A percentile compares a stretch with the other conserved stretches of the same genome.
These are phyloP conservation scores for Chrysolina haemoptera DNA, from an alignment of 2,888 invertebrate species.

Conservation along the genomic window DNA sequence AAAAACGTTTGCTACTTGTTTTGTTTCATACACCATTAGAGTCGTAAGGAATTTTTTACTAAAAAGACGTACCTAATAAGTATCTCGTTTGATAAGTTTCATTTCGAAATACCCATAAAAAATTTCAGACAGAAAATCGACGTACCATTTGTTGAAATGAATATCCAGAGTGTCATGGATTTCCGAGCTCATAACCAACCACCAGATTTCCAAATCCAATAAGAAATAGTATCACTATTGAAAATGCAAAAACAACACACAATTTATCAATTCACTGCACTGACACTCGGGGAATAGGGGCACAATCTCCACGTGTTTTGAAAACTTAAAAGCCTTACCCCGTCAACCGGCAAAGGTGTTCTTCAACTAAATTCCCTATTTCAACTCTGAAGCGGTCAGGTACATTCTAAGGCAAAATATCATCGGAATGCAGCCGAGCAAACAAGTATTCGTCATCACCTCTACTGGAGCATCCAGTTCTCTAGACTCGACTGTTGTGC, in stretches of 20 bases:
- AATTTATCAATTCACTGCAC: slow-evolving; percentile 46
- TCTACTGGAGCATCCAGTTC: slow-evolving; percentile 43
- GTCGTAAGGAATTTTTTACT: not conserved
- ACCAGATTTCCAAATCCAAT: slow-evolving; percentile 47
- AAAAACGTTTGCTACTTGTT: no score
- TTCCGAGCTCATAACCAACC: slow-evolving; percentile 51
- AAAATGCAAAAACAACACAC: slow-evolving; percentile 57
- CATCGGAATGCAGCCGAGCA: slow-evolving; percentile 68
- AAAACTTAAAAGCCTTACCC: slow-evolving; percentile 55
- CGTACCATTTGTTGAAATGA: slow-evolving; percentile 42
- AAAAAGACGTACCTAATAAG: not conserved
- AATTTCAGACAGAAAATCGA: not conserved
- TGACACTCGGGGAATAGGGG: slow-evolving; percentile 47
- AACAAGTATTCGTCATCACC: slow-evolving; percentile 46
- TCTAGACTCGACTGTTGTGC: slow-evolving; percentile 56
- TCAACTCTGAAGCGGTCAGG: slow-evolving; percentile 68
- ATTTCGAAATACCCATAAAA: not conserved
- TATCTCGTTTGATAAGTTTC: not conserved
- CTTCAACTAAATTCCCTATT: slow-evolving; percentile 67
- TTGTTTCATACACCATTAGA: not conserved
- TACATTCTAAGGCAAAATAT: slow-evolving; percentile 69
- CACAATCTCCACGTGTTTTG: slow-evolving; percentile 63
- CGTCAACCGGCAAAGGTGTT: slow-evolving; percentile 65
- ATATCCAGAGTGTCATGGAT: slow-evolving; percentile 46
- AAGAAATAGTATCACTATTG: slow-evolving; percentile 46